phyloP scores from a whole-genome alignment of 37 sponge, comb jelly and placozoan species.

The Ephydatia muelleri region DNA sequence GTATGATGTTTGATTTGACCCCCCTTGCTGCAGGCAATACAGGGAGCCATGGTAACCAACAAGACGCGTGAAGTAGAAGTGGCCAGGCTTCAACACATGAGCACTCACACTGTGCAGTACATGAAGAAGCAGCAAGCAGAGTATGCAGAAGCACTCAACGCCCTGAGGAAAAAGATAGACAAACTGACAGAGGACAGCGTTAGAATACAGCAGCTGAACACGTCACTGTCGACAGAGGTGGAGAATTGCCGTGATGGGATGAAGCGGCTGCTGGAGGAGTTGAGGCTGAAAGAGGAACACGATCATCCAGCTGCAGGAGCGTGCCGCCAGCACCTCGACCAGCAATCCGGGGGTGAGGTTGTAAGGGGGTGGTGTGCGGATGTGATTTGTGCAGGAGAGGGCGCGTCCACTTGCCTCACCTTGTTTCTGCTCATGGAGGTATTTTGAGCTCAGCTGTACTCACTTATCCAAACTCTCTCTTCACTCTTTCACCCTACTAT shows the following conservation, averaged over 20 bases:
- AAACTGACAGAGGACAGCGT: conserved; percentile 17
- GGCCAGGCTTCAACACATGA: neutral
- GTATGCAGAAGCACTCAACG: conserved; percentile 19
- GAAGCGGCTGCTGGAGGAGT: conserved; percentile 26
- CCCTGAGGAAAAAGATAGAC: conserved; percentile 24
- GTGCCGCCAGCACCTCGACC: neutral
- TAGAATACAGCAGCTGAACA: conserved; percentile 16
- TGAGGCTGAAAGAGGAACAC: conserved; percentile 10
- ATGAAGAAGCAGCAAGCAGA: conserved; percentile 58
- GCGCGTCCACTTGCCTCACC: no score
- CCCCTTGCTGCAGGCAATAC: neutral
- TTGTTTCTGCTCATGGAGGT: no score
- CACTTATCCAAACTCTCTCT: no score
- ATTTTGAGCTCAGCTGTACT: no score
- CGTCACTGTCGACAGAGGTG: conserved; percentile 28
- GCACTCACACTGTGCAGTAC: conserved; percentile 5
- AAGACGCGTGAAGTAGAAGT: neutral
- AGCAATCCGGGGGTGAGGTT: neutral
- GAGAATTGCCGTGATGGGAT: conserved; percentile 33
- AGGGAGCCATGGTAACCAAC: neutral
- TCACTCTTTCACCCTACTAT: no score
- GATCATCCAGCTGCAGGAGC: neutral
- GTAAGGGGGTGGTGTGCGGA: no score
- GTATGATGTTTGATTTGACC: neutral
- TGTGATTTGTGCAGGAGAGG: no score